phyloP scores from a whole-genome alignment of 2,888 invertebrate species.

The Candidula unifasciata region DNA sequence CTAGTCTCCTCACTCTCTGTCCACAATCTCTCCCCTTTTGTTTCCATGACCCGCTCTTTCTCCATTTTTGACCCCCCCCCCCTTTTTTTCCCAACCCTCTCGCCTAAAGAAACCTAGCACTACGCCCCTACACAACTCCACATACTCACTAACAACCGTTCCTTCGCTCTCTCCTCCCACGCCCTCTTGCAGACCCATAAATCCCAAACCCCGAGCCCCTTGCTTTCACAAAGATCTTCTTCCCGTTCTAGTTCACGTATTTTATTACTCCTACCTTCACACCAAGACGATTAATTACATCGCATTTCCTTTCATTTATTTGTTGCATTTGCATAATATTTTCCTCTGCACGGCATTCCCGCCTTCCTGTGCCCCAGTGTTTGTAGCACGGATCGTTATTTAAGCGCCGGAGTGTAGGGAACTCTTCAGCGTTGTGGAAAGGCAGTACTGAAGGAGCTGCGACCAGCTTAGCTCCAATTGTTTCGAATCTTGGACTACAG shows the following conservation, averaged over 20 bases:
- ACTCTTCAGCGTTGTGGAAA: neutral
- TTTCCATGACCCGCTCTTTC: too few relatives aligned
- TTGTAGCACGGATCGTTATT: neutral
- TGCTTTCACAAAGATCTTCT: neutral
- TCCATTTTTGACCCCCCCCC: too few relatives aligned
- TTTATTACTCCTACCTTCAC: neutral
- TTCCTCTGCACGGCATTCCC: neutral
- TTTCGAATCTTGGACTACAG: neutral
- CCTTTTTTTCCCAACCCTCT: too few relatives aligned
- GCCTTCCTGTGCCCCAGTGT: neutral
- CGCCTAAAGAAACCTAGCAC: too few relatives aligned
- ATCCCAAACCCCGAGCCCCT: neutral
- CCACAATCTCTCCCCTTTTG: too few relatives aligned
- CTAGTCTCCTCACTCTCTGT: too few relatives aligned
- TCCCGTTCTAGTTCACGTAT: neutral
- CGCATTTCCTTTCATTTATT: conserved; percentile 27
- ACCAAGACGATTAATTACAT: conserved; percentile 22
- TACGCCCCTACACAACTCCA: too few relatives aligned
- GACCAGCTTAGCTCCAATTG: neutral
- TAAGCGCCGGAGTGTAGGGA: conserved; percentile 2
- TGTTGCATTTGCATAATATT: conserved; percentile 30
- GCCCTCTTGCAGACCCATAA: neutral
- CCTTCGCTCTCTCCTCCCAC: too few relatives aligned
- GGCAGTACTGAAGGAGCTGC: neutral
- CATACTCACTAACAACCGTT: too few relatives aligned